A percentile compares a stretch with the other conserved stretches of the same genome.
Evolutionary conservation across 37 sponge, comb jelly and placozoan genomes (phyloP).

Genomic region (Axinella damicornis): DNA sequence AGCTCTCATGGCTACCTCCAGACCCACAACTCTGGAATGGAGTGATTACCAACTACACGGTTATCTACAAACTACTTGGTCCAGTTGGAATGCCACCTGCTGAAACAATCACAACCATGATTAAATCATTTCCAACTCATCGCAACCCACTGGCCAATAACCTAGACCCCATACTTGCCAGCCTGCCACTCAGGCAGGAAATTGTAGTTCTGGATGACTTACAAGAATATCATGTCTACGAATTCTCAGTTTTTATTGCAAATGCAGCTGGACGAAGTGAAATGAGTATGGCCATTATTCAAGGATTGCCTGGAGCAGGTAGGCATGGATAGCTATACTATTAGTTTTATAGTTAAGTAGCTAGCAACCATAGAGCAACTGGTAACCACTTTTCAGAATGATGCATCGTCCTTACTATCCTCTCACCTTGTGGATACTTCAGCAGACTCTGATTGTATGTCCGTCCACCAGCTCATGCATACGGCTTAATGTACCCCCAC

Average conservation of each 20-base stretch:
- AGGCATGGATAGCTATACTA: too few relatives aligned
- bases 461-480: too few relatives aligned
- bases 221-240: neutral
- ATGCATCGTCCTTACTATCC: too few relatives aligned
- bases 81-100: neutral
- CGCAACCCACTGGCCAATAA: neutral
- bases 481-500: too few relatives aligned
- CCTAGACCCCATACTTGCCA: neutral
- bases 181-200: neutral
- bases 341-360: too few relatives aligned
- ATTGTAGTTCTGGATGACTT: neutral
- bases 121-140: neutral
- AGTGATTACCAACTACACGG: neutral
- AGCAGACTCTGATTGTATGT: too few relatives aligned
- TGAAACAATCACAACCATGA: neutral
- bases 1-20: constrained; percentile 30
- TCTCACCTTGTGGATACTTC: too few relatives aligned
- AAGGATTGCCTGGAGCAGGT: too few relatives aligned
- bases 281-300: neutral
- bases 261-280: constrained; percentile 1
- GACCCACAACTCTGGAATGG: constrained; percentile 27
- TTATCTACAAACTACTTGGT: neutral
- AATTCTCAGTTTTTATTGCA: neutral
- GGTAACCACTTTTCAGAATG: too few relatives aligned
- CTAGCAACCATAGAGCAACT: too few relatives aligned